Conservation (phyloP, 1,140 invertebrate species). For the Holotrichia oblita region DNA sequence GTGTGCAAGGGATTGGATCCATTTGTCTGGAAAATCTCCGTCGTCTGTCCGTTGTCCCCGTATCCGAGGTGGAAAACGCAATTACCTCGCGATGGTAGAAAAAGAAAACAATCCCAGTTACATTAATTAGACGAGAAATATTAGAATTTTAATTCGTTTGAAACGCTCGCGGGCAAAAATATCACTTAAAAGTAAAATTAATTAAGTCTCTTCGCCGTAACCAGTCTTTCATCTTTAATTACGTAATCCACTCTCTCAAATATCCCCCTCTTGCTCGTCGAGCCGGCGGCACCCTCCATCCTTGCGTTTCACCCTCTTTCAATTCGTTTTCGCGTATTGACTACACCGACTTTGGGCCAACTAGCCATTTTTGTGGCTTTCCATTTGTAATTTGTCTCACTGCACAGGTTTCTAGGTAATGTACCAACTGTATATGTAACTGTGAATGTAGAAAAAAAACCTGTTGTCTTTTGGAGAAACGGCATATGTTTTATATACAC, state of each 20-base stretch:
- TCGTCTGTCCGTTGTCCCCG: background rate
- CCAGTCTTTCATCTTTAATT: slow-evolving; percentile 33
- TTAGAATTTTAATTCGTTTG: slow-evolving; percentile 30
- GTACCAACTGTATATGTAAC: too few relatives aligned
- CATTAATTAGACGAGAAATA: slow-evolving; percentile 25
- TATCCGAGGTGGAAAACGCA: slow-evolving; percentile 8
- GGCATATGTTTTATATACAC: too few relatives aligned
- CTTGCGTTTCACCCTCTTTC: background rate
- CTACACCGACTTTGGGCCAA: too few relatives aligned
- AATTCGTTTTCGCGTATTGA: background rate
- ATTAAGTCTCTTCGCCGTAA: slow-evolving; percentile 32
- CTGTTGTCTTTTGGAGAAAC: too few relatives aligned
- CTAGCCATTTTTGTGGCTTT: too few relatives aligned
- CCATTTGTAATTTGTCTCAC: too few relatives aligned
- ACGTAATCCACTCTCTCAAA: slow-evolving; percentile 2
- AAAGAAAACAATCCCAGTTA: slow-evolving; percentile 21
- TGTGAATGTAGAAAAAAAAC: too few relatives aligned
- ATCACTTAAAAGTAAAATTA: slow-evolving; percentile 36
- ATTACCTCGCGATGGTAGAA: slow-evolving; percentile 22
- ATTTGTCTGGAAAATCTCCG: slow-evolving; percentile 10
- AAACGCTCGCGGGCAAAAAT: slow-evolving; percentile 10
- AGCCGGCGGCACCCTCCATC: background rate
- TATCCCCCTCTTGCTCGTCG: background rate
- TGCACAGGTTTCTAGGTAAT: too few relatives aligned
- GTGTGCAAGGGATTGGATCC: background rate